Base-by-base conservation (phyloP, 2,888 invertebrate species). In the Eugnorisma glareosa region DNA sequence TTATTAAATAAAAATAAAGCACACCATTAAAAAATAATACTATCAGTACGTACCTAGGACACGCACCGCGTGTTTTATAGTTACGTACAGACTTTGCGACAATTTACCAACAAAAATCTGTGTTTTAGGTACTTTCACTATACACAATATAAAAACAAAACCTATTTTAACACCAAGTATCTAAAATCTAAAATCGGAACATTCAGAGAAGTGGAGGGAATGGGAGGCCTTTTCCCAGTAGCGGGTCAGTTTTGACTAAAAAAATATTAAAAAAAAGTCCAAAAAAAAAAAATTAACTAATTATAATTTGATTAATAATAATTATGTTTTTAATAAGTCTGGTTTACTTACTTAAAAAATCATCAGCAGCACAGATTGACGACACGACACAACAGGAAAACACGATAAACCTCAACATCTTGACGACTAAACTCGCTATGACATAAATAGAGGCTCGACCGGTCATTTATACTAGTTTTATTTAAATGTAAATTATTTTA, bases 391-490 rank as follows among this genome's bases (percentile, higher is more conserved):
- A 80, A 69, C 69, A 80, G 45, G 78, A 77, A 43, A 80, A 45
- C n/a, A 67, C 51, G 13, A 80, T 2, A 18, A 45, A 66, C 43
- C 59, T 83, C 37, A 77, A 64, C 80, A 80, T 80, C 43, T 83
- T 80, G 80, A 35, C 80, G 78, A 13, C 24, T 61, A 4, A 59
- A 77, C 68, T 64, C 43, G 37, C 18, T 83, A 77, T 80, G 78
- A 77, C 59, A 37, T 15, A 2, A 31, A n/a, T 24, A 18, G 54
- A 67, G 40, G 35, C 45, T 35, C 21, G 40, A 64, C 63, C 61
- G 57, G 40, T 64, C 77, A 82, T 82, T 43, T 79, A 79, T 82
- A 79, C 31, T 35, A 18, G 51, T 51, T 82, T 43, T 18, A 64
- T 37, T 31, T 67, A 45, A 67, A 59, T 77, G 10, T 40, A 10